Conservation (phyloP, 2,797 vertebrate genomes). For the Prionace glauca region DNA sequence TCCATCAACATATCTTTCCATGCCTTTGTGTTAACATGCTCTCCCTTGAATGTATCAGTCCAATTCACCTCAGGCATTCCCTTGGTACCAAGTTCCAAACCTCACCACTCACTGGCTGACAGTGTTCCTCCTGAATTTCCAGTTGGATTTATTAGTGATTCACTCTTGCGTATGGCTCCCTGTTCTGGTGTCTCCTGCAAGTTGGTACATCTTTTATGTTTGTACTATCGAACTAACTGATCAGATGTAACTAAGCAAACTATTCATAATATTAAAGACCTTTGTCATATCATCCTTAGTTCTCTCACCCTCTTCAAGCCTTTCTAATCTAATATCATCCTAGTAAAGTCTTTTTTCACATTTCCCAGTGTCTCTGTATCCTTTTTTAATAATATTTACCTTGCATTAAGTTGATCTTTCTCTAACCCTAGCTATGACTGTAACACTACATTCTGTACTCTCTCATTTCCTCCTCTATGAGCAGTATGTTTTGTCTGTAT, state of each 20-base stretch:
- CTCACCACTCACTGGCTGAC: background rate
- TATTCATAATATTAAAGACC: background rate
- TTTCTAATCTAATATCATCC: background rate
- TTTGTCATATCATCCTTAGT: background rate
- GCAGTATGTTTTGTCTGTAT: too few relatives aligned
- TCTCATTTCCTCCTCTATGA: too few relatives aligned
- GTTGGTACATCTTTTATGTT: background rate
- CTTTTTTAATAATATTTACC: background rate
- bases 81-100: background rate
- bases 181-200: background rate
- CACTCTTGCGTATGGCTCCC: background rate
- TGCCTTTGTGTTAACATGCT: background rate
- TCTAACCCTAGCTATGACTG: too few relatives aligned
- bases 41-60: background rate
- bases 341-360: background rate
- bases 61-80: background rate
- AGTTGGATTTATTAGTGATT: background rate
- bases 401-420: too few relatives aligned
- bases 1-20: background rate
- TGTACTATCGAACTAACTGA: background rate
- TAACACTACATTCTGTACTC: too few relatives aligned
- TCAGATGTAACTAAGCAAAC: too few relatives aligned
- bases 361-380: background rate
- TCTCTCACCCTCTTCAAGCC: background rate
- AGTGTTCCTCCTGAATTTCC: background rate